A percentile compares a stretch with the other conserved stretches of the same genome.
Conservation (phyloP, 2,797 vertebrate species). For the Lacerta viridis region DNA sequence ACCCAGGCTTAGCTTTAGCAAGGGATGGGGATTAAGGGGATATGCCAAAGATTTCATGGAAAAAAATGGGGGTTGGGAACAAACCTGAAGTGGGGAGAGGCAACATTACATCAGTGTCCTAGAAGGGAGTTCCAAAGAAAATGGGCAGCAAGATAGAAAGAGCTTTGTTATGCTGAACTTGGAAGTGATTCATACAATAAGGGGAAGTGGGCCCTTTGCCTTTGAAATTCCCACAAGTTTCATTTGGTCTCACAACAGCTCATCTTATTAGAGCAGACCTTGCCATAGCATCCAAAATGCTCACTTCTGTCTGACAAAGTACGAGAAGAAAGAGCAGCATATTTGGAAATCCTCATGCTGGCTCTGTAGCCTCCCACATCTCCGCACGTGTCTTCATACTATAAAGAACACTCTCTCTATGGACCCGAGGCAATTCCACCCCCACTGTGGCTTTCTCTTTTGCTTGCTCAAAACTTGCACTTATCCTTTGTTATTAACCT, state of each 20-base stretch:
- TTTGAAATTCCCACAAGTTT: not conserved
- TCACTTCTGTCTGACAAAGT: conserved; percentile 10
- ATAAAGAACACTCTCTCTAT: not conserved
- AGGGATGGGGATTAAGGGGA: not conserved
- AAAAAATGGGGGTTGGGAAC: not conserved
- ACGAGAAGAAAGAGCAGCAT: not conserved
- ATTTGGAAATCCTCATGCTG: not conserved
- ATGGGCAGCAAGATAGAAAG: not conserved
- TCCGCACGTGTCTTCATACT: not conserved
- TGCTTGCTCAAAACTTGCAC: conserved; percentile 3
- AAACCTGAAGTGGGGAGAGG: not conserved
- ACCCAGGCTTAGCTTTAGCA: not conserved
- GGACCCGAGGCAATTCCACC: not conserved
- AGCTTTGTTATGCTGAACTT: too few species aligned
- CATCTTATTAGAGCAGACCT: conserved; percentile 14
- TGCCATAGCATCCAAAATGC: not conserved
- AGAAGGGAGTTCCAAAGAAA: not conserved
- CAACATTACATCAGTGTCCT: not conserved
- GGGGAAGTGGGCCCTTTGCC: too few species aligned
- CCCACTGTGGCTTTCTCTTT: not conserved
- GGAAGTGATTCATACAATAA: too few species aligned
- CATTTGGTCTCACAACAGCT: not conserved
- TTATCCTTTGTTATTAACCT: conserved; percentile 8
- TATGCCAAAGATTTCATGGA: not conserved
- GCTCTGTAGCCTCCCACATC: conserved; percentile 1